Evolutionary conservation across 2,113 vertebrate genomes (phyloP).

Genomic region (Zosterops pallidus): DNA sequence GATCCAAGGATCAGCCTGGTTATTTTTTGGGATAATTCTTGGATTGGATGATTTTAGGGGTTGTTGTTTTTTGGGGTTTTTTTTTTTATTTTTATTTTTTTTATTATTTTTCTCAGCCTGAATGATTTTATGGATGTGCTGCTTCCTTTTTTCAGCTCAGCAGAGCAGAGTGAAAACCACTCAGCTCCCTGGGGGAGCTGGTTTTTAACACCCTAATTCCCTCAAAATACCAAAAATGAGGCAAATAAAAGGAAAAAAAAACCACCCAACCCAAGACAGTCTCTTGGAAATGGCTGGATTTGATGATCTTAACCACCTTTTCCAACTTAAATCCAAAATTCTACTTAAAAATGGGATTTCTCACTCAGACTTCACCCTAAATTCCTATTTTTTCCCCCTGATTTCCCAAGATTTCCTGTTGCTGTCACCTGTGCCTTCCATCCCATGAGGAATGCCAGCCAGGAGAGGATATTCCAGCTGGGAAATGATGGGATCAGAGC

Average conservation of each 20-base stretch:
- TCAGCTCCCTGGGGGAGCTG: neutral
- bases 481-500: accelerated
- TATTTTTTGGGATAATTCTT: neutral
- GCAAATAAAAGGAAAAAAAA: neutral
- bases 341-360: neutral
- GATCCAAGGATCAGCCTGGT: neutral
- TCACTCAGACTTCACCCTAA: neutral
- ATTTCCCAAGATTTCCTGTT: accelerated
- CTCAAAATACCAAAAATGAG: accelerated
- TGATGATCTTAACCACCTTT: accelerated
- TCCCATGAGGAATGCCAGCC: accelerated
- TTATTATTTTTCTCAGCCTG: accelerated
- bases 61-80: too few relatives aligned
- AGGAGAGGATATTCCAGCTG: neutral
- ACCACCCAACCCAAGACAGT: too few relatives aligned
- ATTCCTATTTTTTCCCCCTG: neutral
- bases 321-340: neutral
- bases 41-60: neutral
- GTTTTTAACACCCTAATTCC: neutral
- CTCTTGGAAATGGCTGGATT: too few relatives aligned
- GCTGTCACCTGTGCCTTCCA: neutral
- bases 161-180: neutral
- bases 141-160: neutral
- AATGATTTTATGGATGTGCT: accelerated
- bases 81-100: too few relatives aligned